Evolutionary conservation across 2,113 vertebrate species (phyloP).

Genomic region (Pteruthius melanotis): DNA sequence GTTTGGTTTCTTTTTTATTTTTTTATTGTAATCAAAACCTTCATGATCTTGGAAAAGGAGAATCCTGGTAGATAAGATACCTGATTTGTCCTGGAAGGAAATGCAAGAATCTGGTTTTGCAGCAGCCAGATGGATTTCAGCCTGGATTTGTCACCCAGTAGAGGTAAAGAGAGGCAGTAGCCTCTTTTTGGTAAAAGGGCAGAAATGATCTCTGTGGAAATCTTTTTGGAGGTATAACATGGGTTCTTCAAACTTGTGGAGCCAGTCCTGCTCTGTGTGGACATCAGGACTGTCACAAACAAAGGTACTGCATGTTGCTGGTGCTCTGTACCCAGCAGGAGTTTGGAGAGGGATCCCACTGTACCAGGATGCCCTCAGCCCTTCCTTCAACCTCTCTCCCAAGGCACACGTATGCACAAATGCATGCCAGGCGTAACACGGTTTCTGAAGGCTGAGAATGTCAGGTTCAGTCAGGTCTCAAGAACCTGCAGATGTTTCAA

Average conservation of each 20-base stretch:
- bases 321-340: neutral
- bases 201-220: neutral
- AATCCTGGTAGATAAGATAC: neutral
- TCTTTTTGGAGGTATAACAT: neutral
- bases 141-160: neutral
- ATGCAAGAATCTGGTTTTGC: neutral
- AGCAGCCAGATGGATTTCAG: neutral
- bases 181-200: neutral
- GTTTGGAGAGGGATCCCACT: neutral
- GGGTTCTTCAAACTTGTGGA: neutral
- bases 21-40: neutral
- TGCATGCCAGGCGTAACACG: conserved; percentile 44
- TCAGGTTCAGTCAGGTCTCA: conserved; percentile 69
- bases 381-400: neutral
- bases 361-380: neutral
- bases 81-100: neutral
- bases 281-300: neutral
- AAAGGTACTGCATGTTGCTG: neutral
- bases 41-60: neutral
- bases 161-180: neutral
- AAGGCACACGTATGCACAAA: neutral
- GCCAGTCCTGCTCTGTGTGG: neutral
- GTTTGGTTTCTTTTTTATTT: neutral
- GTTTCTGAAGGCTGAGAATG: conserved; percentile 66
- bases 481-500: conserved; percentile 75